Conservation (phyloP, 2,888 invertebrate species). For the Chironomus riparius region DNA sequence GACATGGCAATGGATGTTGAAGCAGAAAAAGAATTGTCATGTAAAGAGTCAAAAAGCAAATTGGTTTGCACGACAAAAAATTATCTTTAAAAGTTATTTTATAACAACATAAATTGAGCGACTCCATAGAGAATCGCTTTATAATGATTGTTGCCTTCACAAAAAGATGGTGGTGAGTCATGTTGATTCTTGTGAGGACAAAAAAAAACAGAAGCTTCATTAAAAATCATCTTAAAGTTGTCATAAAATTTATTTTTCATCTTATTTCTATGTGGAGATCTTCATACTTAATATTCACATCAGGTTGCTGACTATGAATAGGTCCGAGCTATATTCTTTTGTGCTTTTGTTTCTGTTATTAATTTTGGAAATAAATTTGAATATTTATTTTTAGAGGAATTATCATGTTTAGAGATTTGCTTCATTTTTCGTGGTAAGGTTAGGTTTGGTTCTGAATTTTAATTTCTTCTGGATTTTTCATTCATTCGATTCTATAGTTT, state of each 20-base stretch:
- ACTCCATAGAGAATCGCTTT: background rate
- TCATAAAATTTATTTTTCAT: conserved; percentile 13
- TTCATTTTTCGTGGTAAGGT: too few relatives aligned
- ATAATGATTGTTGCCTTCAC: too few relatives aligned
- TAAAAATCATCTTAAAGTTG: conserved; percentile 16
- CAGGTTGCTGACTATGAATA: background rate
- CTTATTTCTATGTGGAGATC: background rate
- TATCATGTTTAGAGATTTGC: too few relatives aligned
- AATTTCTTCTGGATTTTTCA: too few relatives aligned
- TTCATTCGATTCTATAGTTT: too few relatives aligned
- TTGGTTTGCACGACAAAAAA: conserved; percentile 10
- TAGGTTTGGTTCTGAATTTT: too few relatives aligned
- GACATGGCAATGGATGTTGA: background rate
- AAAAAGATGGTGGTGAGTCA: background rate
- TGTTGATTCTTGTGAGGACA: background rate
- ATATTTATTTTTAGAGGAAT: too few relatives aligned
- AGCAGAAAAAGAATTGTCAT: background rate
- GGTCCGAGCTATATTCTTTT: too few relatives aligned
- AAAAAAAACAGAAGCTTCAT: conserved; percentile 19
- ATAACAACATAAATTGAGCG: background rate
- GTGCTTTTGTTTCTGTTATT: too few relatives aligned
- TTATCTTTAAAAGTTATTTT: conserved; percentile 4
- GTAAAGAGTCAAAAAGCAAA: conserved; percentile 5
- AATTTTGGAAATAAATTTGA: too few relatives aligned
- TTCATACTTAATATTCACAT: background rate